These are phyloP conservation scores for Calameuta filiformis DNA, from an alignment of 2,888 invertebrate species.

Conservation along the genomic window DNA sequence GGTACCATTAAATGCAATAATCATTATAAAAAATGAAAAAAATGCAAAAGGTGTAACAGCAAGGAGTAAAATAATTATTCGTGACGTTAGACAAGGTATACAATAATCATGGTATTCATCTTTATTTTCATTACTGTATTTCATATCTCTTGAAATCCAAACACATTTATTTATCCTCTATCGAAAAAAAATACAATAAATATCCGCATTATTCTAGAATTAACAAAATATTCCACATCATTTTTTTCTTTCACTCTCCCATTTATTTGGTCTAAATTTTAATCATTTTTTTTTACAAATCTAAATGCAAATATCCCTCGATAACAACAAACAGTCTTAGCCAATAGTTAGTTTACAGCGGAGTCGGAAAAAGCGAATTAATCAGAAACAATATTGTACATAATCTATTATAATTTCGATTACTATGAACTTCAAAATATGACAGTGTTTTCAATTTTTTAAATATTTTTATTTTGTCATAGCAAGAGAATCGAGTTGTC, in stretches of 20 bases:
- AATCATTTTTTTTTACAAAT: constrained; percentile 39
- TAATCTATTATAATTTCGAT: constrained; percentile 1
- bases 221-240: constrained; percentile 52
- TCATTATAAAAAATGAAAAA: not conserved
- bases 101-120: not conserved
- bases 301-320: constrained; percentile 40
- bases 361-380: not conserved
- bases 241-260: constrained; percentile 7
- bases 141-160: constrained; percentile 52
- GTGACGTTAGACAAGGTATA: not conserved
- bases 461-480: constrained; percentile 25
- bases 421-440: constrained; percentile 8
- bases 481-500: constrained; percentile 24
- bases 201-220: constrained; percentile 55
- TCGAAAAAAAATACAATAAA: constrained; percentile 50
- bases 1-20: not conserved
- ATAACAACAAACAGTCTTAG: constrained; percentile 5
- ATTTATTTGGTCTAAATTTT: constrained; percentile 17
- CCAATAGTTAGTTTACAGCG: constrained; percentile 10
- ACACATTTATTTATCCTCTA: constrained; percentile 53
- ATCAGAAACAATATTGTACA: not conserved
- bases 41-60: not conserved
- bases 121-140: not conserved
- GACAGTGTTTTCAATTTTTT: constrained; percentile 2
- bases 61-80: not conserved